phyloP scores from a whole-genome alignment of 2,797 vertebrate species.

The Helostoma temminkii region DNA sequence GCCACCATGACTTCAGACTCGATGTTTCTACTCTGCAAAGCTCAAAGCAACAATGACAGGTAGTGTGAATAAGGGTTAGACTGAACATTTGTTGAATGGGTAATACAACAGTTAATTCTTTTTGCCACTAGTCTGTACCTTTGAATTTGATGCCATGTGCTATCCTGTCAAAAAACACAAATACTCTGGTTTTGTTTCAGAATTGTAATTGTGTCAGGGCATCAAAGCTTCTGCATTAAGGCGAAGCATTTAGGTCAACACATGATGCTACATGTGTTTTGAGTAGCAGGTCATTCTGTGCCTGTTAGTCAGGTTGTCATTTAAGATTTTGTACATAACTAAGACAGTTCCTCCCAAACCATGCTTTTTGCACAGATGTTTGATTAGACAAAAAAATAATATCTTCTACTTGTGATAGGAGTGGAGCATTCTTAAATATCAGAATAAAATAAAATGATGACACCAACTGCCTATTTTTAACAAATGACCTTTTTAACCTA shows the following conservation, averaged over 20 bases:
- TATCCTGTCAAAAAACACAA: no score
- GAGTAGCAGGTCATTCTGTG: not conserved
- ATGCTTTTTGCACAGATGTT: not conserved
- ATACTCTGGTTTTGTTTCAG: no score
- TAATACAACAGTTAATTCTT: not conserved
- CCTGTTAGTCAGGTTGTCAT: not conserved
- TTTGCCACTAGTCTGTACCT: not conserved
- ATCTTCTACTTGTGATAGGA: not conserved
- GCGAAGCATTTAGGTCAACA: not conserved
- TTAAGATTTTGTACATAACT: constrained; percentile 4
- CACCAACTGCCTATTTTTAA: not conserved
- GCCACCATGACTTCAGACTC: constrained; percentile 22
- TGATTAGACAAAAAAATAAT: not conserved
- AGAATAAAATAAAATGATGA: not conserved
- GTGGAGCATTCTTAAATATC: not conserved
- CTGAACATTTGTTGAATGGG: not conserved
- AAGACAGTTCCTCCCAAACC: constrained; percentile 2
- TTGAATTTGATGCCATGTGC: no score
- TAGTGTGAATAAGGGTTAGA: not conserved
- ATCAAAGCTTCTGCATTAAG: no score
- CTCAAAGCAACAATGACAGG: constrained; percentile 3
- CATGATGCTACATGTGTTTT: constrained; percentile 3
- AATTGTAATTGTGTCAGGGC: not conserved
- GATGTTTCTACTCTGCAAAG: not conserved
- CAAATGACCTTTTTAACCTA: not conserved